Base-by-base conservation (phyloP, 2,797 vertebrate genomes). In the Acrossocheilus wenchowensis region DNA sequence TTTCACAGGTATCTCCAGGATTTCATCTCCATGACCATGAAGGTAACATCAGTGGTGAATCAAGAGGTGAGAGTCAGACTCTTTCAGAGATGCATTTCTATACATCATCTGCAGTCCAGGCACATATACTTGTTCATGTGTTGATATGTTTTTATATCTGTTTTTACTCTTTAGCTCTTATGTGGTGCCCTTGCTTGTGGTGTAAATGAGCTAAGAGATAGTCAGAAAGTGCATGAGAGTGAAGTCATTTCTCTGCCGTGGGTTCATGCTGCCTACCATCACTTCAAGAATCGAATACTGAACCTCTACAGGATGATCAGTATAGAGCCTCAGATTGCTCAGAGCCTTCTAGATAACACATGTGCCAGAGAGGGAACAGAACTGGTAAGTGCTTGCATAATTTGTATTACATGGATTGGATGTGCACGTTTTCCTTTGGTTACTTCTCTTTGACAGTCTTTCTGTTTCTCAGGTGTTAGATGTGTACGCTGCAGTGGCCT, bases 201-300 rank as follows among this genome's bases (percentile, higher is more conserved):
- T 73, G 30, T 97, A n/a, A 90, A 78, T 19, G 96, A 99, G 88
- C 88, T 97, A 87, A 90, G 68, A 23, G 66, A 60, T 1, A 11
- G 78, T 1, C 89, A 90, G 2, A 68, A 85, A 3, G 62, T 72
- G 3, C 50, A 4, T 0, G 90, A 93, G 0, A 82, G 89, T 41
- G n/a, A 8, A 0, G 89, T 86, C 43, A 69, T 62, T 0, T 92
- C 95, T 83, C 92, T 99, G 74, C 94, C 96, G 0, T 97, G 95
- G 96, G 94, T 97, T 39, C 97, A 99, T 90, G 92, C 96, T 0
- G 97, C 95, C 14, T 97, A 97, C 89, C 93, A 93, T 68, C 85
- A 79, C 7, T 99, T 97, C 92, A 95, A 94, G 91, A 96, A 93
- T 74, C 96, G 97, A n/a, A 93, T 99, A 87, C 98, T 98, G 91